phyloP scores from a whole-genome alignment of 2,797 vertebrate genomes.

The Amblyraja radiata region DNA sequence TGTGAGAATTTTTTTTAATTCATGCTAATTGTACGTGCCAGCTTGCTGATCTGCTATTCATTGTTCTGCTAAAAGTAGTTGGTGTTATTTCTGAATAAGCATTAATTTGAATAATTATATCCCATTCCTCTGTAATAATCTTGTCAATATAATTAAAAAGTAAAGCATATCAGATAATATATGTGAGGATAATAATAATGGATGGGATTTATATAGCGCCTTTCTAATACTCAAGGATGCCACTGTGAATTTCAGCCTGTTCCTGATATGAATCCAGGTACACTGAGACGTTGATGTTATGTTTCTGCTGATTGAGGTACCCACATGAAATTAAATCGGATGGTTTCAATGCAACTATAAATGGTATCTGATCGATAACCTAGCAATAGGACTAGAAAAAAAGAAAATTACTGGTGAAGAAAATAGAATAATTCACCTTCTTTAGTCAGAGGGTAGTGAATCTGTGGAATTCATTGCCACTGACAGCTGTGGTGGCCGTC shows the following conservation, averaged over 20 bases:
- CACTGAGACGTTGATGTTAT: neutral
- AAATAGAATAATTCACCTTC: neutral
- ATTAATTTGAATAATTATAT: conserved; percentile 31
- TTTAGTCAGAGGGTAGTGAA: no score
- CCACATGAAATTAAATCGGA: neutral
- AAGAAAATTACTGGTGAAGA: neutral
- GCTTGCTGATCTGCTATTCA: conserved; percentile 12
- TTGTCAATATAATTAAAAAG: conserved; percentile 21
- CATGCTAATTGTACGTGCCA: conserved; percentile 19
- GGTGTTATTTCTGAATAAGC: conserved; percentile 16
- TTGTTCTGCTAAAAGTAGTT: neutral
- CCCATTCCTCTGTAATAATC: conserved; percentile 16
- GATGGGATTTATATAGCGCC: no score
- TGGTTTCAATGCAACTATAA: neutral
- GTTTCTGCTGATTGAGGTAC: neutral
- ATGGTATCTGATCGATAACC: neutral
- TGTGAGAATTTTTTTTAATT: neutral
- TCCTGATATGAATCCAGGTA: neutral
- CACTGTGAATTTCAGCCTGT: neutral
- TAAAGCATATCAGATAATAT: neutral
- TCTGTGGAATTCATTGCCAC: no score
- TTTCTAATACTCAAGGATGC: no score
- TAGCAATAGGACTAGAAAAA: neutral
- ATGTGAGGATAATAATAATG: no score
- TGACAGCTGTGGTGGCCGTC: no score